phyloP scores from a whole-genome alignment of 2,113 vertebrate genomes.

The Gila orcuttii region DNA sequence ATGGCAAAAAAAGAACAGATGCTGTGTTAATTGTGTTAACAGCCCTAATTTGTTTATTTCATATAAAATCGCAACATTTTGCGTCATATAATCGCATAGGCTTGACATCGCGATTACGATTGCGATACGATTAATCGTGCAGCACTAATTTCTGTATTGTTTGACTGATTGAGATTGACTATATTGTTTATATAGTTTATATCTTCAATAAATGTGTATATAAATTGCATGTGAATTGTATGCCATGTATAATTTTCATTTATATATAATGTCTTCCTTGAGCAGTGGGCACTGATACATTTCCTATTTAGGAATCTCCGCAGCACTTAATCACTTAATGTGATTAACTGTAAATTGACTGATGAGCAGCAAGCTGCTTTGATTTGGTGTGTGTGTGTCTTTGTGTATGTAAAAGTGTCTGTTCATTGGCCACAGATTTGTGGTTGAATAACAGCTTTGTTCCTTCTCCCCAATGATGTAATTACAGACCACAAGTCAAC shows the following conservation, averaged over 20 bases:
- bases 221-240: too few relatives aligned
- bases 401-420: conserved; percentile 15
- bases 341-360: conserved; percentile 16
- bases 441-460: conserved; percentile 32
- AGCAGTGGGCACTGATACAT: background rate
- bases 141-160: too few relatives aligned
- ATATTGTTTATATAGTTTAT: background rate
- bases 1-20: too few relatives aligned
- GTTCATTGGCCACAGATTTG: background rate
- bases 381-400: conserved; percentile 11
- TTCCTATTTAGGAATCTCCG: conserved; percentile 10
- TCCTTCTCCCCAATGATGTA: conserved; percentile 23
- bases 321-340: background rate
- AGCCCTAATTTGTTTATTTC: too few relatives aligned
- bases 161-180: too few relatives aligned
- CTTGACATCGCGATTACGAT: too few relatives aligned
- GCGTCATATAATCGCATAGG: too few relatives aligned
- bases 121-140: too few relatives aligned
- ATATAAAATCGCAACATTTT: too few relatives aligned
- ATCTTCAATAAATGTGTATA: background rate
- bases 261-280: background rate
- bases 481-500: conserved; percentile 42
- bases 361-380: conserved; percentile 22
- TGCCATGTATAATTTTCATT: too few relatives aligned
- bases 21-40: too few relatives aligned